Evolutionary conservation across 2,888 invertebrate species (phyloP).

Genomic region (Apodemia mormo): DNA sequence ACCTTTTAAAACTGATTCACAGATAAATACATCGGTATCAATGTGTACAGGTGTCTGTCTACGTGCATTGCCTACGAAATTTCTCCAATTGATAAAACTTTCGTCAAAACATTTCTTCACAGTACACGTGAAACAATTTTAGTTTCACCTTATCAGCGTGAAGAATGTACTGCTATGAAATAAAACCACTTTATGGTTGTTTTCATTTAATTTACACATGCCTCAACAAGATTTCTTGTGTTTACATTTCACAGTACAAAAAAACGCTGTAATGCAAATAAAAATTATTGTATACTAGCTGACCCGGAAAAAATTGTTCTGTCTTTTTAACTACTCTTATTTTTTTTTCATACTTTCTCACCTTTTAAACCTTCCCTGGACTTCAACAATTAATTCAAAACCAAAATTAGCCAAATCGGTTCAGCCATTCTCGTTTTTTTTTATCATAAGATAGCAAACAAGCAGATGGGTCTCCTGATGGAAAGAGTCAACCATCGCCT

Average conservation of each 20-base stretch:
- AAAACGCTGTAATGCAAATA: not conserved
- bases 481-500: too few relatives aligned
- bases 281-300: too few relatives aligned
- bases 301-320: too few relatives aligned
- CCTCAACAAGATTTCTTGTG: not conserved
- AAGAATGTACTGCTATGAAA: slow-evolving; percentile 12
- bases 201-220: slow-evolving; percentile 12
- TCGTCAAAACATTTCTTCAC: slow-evolving; percentile 13
- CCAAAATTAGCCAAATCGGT: too few relatives aligned
- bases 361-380: too few relatives aligned
- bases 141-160: slow-evolving; percentile 3
- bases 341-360: too few relatives aligned
- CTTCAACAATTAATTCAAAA: too few relatives aligned
- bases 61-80: slow-evolving; percentile 1
- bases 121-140: slow-evolving; percentile 5
- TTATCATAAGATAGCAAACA: too few relatives aligned
- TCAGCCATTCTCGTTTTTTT: too few relatives aligned
- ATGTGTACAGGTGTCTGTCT: not conserved
- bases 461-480: too few relatives aligned
- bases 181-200: slow-evolving; percentile 4
- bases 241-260: slow-evolving; percentile 6
- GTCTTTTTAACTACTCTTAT: too few relatives aligned
- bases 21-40: not conserved
- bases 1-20: not conserved
- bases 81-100: not conserved